phyloP scores from a whole-genome alignment of 2,797 vertebrate species.

The Chloroceryle inda region DNA sequence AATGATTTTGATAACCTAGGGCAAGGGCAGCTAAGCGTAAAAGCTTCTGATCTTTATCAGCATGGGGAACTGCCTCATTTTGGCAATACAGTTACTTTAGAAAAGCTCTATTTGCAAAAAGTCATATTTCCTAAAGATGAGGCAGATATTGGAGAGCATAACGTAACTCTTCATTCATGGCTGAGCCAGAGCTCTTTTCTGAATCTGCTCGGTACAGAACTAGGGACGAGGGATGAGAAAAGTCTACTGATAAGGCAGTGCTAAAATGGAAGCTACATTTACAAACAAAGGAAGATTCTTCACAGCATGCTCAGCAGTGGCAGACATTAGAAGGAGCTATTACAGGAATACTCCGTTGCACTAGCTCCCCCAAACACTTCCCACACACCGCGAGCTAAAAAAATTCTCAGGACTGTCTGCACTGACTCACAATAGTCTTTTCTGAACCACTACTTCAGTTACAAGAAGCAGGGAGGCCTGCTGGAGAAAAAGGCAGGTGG shows the following conservation, averaged over 20 bases:
- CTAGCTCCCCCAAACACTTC: neutral
- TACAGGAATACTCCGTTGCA: neutral
- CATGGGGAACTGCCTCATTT: neutral
- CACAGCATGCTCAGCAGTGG: neutral
- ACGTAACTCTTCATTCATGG: neutral
- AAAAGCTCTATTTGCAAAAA: accelerated
- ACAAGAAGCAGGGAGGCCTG: neutral
- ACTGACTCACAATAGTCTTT: neutral
- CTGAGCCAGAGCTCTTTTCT: neutral
- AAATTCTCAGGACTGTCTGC: neutral
- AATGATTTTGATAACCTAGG: neutral
- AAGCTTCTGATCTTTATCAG: neutral
- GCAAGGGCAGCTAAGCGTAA: neutral
- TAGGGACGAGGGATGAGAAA: neutral
- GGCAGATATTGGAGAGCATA: neutral
- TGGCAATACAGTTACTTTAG: neutral
- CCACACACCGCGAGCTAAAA: neutral
- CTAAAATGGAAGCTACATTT: neutral
- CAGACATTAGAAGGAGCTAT: neutral
- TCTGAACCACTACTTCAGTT: neutral
- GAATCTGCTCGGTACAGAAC: neutral
- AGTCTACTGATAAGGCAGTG: neutral
- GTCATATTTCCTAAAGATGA: neutral
- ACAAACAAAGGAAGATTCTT: neutral
- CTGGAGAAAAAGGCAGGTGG: neutral